Conservation (phyloP, 2,113 vertebrate species). For the Triplophysa tibetana region DNA sequence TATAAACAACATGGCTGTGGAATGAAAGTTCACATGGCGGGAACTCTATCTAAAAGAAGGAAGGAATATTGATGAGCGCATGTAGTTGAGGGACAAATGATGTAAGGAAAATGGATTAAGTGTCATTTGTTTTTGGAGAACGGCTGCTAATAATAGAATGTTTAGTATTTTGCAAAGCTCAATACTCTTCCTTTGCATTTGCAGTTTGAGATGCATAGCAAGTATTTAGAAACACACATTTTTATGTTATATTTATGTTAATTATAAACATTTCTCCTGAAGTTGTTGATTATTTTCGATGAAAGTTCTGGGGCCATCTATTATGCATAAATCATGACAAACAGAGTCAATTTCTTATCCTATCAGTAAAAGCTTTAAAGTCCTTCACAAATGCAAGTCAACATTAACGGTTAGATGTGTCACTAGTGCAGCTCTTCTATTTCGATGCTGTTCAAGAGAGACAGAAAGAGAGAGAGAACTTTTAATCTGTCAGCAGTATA, state of each 20-base stretch:
- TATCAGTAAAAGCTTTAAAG: constrained; percentile 56
- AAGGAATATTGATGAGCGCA: constrained; percentile 72
- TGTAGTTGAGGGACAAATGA: constrained; percentile 53
- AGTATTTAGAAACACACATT: neutral
- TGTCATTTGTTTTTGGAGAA: constrained; percentile 61
- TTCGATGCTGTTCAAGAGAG: constrained; percentile 58
- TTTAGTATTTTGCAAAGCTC: constrained; percentile 22
- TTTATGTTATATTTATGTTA: neutral
- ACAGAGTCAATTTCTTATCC: constrained; percentile 39
- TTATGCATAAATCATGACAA: constrained; percentile 20
- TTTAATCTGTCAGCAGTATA: constrained; percentile 43
- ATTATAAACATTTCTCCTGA: neutral
- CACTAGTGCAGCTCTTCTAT: constrained; percentile 46
- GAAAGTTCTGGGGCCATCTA: neutral
- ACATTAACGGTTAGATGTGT: constrained; percentile 51
- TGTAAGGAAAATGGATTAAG: constrained; percentile 57
- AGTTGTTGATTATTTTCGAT: neutral
- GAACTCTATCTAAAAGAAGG: constrained; percentile 63
- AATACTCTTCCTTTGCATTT: neutral
- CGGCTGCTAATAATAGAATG: constrained; percentile 66
- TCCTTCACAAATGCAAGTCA: constrained; percentile 61
- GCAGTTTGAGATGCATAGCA: neutral
- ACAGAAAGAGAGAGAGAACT: constrained; percentile 19
- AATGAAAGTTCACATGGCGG: constrained; percentile 42
- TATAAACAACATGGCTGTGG: neutral